A percentile compares a stretch with the other conserved stretches of the same genome.
Conservation (phyloP, 2,113 vertebrate genomes). For the Percopsis transmontana region DNA sequence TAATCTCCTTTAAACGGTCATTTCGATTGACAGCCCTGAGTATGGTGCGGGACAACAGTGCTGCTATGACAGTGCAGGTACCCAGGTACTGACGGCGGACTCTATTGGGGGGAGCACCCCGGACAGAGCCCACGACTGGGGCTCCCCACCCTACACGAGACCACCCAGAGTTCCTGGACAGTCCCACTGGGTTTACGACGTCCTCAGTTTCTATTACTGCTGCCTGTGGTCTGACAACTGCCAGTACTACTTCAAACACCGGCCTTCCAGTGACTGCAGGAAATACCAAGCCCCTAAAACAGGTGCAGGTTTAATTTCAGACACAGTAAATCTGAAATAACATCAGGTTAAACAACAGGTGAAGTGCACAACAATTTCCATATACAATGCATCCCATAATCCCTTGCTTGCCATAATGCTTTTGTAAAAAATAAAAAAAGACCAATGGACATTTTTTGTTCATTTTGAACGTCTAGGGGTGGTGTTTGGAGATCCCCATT, state of each 20-base stretch:
- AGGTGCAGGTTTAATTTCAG: conserved; percentile 66
- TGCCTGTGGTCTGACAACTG: conserved; percentile 94
- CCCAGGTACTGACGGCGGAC: conserved; percentile 87
- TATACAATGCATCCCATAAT: too few relatives aligned
- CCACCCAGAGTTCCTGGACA: conserved; percentile 87
- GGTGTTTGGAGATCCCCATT: conserved; percentile 93
- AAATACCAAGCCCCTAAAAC: conserved; percentile 79
- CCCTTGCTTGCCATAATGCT: too few relatives aligned
- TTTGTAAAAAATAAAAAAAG: too few relatives aligned
- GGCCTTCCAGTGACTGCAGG: conserved; percentile 90
- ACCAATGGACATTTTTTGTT: background rate
- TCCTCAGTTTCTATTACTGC: conserved; percentile 95
- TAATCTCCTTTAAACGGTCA: background rate
- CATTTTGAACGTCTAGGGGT: conserved; percentile 74
- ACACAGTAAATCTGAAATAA: fast-evolving
- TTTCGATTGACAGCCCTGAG: conserved; percentile 71
- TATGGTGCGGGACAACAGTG: conserved; percentile 91
- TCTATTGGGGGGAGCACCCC: conserved; percentile 91
- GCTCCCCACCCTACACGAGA: conserved; percentile 80
- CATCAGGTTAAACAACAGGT: too few relatives aligned
- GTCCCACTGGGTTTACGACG: conserved; percentile 95
- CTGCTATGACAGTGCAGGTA: conserved; percentile 84
- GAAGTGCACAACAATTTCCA: too few relatives aligned
- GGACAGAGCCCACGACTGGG: conserved; percentile 93
- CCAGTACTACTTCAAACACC: conserved; percentile 81